A percentile compares a stretch with the other conserved stretches of the same genome.
Conservation (phyloP, 1,140 invertebrate species). For the Colletes gigas region DNA sequence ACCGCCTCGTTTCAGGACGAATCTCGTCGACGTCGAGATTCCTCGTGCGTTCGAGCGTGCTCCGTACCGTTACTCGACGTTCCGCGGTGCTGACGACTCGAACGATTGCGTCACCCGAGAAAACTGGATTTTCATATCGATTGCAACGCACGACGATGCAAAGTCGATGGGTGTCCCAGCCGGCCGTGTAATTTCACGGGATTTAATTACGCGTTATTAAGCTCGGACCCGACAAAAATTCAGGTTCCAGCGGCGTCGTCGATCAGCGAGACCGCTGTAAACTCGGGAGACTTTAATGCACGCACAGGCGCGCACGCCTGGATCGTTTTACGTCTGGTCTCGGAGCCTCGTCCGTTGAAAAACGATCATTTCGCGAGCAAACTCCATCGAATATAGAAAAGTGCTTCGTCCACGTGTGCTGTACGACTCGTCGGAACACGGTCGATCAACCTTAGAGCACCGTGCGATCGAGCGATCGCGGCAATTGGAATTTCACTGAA, state of each 20-base stretch:
- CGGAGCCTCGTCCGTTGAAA: not conserved
- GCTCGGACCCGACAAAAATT: constrained; percentile 6
- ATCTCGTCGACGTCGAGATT: not conserved
- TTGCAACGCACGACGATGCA: no score
- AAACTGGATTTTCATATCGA: not conserved
- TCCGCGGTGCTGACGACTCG: not conserved
- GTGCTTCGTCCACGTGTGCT: not conserved
- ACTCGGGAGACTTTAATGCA: constrained; percentile 60
- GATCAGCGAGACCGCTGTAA: constrained; percentile 32
- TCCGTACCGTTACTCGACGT: not conserved
- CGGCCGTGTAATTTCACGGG: not conserved
- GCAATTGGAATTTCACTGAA: not conserved
- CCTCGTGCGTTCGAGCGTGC: not conserved
- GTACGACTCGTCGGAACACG: constrained; percentile 1
- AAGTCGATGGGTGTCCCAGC: no score
- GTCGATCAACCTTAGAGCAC: constrained; percentile 35
- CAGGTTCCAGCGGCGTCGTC: constrained; percentile 33
- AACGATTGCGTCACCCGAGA: not conserved
- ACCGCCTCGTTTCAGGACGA: not conserved
- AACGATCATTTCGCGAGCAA: not conserved
- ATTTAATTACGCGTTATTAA: constrained; percentile 42
- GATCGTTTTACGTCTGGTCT: constrained; percentile 36
- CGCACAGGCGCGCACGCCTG: constrained; percentile 21
- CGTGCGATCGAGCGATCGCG: no score
- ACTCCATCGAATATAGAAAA: not conserved